These are phyloP conservation scores for Sphaeramia orbicularis DNA, from an alignment of 2,797 vertebrate genomes.

Conservation along the genomic window DNA sequence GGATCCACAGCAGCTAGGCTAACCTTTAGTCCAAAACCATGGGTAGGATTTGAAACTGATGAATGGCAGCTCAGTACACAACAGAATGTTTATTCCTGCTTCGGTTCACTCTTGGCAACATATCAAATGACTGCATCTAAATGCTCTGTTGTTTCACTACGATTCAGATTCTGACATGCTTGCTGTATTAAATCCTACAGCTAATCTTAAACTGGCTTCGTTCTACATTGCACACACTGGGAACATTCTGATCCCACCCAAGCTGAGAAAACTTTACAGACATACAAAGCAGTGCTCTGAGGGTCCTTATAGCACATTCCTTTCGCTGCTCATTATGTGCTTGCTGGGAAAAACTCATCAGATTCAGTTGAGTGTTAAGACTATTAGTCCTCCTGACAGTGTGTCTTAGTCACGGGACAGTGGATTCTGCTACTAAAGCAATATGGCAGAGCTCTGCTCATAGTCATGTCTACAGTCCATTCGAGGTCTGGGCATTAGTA, in stretches of 20 bases:
- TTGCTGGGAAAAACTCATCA: conserved; percentile 79
- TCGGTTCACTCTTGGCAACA: conserved; percentile 23
- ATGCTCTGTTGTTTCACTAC: conserved; percentile 17
- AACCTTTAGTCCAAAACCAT: conserved; percentile 17
- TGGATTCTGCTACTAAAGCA: conserved; percentile 82
- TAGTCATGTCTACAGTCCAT: conserved; percentile 68
- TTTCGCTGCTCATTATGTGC: conserved; percentile 78
- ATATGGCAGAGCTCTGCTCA: conserved; percentile 70
- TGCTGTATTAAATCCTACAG: conserved; percentile 20
- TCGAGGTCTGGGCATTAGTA: conserved; percentile 66
- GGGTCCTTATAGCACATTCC: conserved; percentile 69
- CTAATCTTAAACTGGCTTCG: conserved; percentile 29
- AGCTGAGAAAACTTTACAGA: conserved; percentile 50
- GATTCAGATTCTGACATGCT: conserved; percentile 9
- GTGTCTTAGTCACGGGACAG: conserved; percentile 77
- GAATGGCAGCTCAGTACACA: not conserved
- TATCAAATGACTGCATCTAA: conserved; percentile 16
- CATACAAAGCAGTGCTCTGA: conserved; percentile 44
- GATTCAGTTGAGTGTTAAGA: conserved; percentile 83
- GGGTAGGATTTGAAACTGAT: conserved; percentile 11
- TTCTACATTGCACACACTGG: conserved; percentile 5
- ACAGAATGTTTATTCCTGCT: conserved; percentile 20
- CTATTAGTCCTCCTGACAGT: conserved; percentile 81
- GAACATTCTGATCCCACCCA: conserved; percentile 12
- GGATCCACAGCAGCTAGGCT: not conserved